Evolutionary conservation across 1,140 invertebrate genomes (phyloP).

Genomic region (Gonatopus flavifemur): DNA sequence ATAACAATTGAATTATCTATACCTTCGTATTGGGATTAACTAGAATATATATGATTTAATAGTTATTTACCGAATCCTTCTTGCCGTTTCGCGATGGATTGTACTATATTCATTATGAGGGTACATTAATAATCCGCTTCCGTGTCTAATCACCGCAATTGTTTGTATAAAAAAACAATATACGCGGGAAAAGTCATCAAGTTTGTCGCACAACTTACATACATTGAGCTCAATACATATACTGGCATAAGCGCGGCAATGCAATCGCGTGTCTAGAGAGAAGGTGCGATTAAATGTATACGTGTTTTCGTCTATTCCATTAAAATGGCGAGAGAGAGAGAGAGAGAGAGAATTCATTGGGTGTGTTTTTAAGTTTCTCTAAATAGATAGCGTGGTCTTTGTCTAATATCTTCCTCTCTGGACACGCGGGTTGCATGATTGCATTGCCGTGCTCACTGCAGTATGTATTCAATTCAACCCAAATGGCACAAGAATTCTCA

Average conservation of each 20-base stretch:
- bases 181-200: constrained; percentile 38
- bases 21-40: not conserved
- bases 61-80: constrained; percentile 42
- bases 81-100: constrained; percentile 38
- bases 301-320: too few relatives aligned
- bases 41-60: not conserved
- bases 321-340: too few relatives aligned
- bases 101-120: constrained; percentile 43
- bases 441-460: too few relatives aligned
- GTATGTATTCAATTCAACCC: too few relatives aligned
- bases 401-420: too few relatives aligned
- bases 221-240: not conserved
- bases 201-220: constrained; percentile 22
- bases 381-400: too few relatives aligned
- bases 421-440: too few relatives aligned
- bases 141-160: not conserved
- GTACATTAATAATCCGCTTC: constrained; percentile 24
- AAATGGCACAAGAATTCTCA: too few relatives aligned
- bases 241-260: not conserved
- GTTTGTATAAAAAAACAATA: constrained; percentile 16
- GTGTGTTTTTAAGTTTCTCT: too few relatives aligned
- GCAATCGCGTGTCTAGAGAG: too few relatives aligned
- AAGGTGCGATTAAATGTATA: too few relatives aligned
- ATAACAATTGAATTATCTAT: not conserved
- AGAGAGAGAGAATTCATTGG: too few relatives aligned